Evolutionary conservation across 1,140 invertebrate genomes (phyloP).

Genomic region (Leptinotarsa lineolata): DNA sequence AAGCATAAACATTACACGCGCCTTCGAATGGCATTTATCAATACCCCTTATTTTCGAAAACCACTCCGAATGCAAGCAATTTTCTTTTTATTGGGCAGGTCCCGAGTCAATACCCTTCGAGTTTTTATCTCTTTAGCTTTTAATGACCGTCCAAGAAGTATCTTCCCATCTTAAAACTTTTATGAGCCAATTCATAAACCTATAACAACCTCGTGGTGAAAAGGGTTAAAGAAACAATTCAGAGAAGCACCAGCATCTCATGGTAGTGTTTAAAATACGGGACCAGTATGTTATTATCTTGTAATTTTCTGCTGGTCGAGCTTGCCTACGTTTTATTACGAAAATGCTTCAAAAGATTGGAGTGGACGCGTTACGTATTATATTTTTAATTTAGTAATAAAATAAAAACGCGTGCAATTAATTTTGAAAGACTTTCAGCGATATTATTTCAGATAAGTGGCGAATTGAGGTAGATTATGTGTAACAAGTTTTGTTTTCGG

Average conservation of each 20-base stretch:
- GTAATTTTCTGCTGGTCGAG: constrained; percentile 43
- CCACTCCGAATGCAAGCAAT: neutral
- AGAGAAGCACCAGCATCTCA: constrained; percentile 26
- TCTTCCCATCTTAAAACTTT: constrained; percentile 11
- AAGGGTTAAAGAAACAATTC: constrained; percentile 21
- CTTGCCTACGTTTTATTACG: constrained; percentile 42
- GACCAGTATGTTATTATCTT: constrained; percentile 46
- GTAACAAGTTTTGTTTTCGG: neutral
- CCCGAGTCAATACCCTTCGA: neutral
- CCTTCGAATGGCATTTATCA: too few species aligned
- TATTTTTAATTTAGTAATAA: constrained; percentile 50
- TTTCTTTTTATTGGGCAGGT: neutral
- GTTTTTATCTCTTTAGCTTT: constrained; percentile 1
- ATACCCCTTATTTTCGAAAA: neutral
- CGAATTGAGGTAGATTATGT: constrained; percentile 25
- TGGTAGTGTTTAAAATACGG: constrained; percentile 46
- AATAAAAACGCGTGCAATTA: constrained; percentile 52
- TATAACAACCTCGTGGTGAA: constrained; percentile 24
- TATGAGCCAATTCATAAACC: constrained; percentile 18
- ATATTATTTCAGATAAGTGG: constrained; percentile 56
- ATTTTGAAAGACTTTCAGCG: constrained; percentile 54
- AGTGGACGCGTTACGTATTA: constrained; percentile 41
- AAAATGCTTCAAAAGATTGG: constrained; percentile 43
- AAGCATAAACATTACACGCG: too few species aligned
- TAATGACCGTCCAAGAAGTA: neutral